Conservation (phyloP, 2,113 vertebrate species). For the Grammomys dolichurus region DNA sequence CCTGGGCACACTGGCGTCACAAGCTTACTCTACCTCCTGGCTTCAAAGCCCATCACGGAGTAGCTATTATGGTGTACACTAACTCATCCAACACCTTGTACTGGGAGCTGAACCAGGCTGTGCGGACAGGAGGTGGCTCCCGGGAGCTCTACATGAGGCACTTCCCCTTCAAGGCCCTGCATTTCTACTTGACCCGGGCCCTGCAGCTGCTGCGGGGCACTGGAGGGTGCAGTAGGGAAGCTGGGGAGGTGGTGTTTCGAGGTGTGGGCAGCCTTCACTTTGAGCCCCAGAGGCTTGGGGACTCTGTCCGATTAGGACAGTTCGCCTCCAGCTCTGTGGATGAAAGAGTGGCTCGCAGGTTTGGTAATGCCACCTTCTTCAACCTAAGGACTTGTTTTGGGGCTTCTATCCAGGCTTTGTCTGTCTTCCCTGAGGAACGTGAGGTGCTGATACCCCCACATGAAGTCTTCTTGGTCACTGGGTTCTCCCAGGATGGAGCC, state of each 20-base stretch:
- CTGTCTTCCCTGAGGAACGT: constrained; percentile 75
- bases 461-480: constrained; percentile 80
- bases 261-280: constrained; percentile 69
- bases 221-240: constrained; percentile 44
- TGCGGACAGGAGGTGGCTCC: constrained; percentile 74
- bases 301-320: constrained; percentile 78
- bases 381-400: constrained; percentile 83
- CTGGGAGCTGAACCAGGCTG: constrained; percentile 77
- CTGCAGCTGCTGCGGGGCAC: constrained; percentile 72
- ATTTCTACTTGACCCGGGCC: constrained; percentile 82
- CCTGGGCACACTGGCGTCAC: constrained; percentile 60
- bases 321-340: constrained; percentile 82
- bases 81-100: constrained; percentile 80
- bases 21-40: constrained; percentile 65
- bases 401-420: constrained; percentile 79
- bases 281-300: constrained; percentile 68
- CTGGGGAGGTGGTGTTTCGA: constrained; percentile 72
- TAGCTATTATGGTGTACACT: constrained; percentile 80
- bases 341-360: constrained; percentile 72
- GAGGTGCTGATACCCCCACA: constrained; percentile 84
- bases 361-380: constrained; percentile 80
- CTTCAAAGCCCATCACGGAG: constrained; percentile 79
- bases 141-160: constrained; percentile 76
- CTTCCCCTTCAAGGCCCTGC: constrained; percentile 84
- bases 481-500: constrained; percentile 69